Base-by-base conservation (phyloP, 2,888 invertebrate species). In the Euzophera pinguis region DNA sequence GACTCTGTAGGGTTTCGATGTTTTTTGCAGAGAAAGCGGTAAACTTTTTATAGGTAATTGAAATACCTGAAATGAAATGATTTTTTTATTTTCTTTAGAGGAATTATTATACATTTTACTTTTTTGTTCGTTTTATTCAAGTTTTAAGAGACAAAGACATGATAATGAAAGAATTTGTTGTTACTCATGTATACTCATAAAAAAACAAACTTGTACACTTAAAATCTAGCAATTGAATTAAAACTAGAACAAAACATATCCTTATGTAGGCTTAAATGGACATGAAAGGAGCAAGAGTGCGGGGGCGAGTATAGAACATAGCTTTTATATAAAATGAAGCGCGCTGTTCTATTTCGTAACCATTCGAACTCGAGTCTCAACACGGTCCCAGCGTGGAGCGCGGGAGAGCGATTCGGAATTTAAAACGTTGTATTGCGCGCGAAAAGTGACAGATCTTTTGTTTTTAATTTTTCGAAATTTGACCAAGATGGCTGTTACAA, bases 331-430 rank as follows among this genome's bases (percentile, higher is more conserved):
- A 89, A 84, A 83, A 71, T 67, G 85, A 84, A 82, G 79, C 83
- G 79, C 69, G 72, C 71, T 67, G 75, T 86, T 83, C 45, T 85
- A 75, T 86, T 84, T 85, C 78, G 77, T 80, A 84, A 86, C 69
- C 88, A 88, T 85, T 87, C 80, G 70, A 78, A 78, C 74, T 84
- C 84, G 82, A 87, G 78, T 86, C 88, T 88, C 81, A 79, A 49
- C 75, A 85, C 82, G 83, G 73, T 79, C 79, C 83, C 67, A 78
- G 57, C 66, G 71, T 67, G 73, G 80, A 75, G 73, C 81, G 79
- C 80, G 75, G 75, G 81, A 81, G 82, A 83, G 79, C 78, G 78
- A 62, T 63, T 67, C 67, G 69, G 54, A 64, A 67, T 69, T 65
- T 67, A 58, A n/a, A 61, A 65, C 59, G 50, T 50, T 57, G 52